Percentiles rank a stretch among this genome's conserved stretches.
These are phyloP conservation scores for Gadopsis bispinosus DNA, from an alignment of 2,797 vertebrate species.

Conservation along the genomic window DNA sequence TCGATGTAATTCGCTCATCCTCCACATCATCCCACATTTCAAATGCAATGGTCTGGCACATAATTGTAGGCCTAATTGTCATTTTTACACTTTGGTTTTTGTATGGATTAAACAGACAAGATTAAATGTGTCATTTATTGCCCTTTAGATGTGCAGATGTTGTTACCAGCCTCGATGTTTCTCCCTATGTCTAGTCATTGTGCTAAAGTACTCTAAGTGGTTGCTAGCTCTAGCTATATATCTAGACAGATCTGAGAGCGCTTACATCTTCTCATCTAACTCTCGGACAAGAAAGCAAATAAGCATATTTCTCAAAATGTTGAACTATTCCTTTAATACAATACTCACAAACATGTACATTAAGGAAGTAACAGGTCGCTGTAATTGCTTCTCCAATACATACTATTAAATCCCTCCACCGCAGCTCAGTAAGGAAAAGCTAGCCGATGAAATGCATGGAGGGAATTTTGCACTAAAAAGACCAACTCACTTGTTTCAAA, in stretches of 20 bases:
- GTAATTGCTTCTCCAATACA: conserved; percentile 4
- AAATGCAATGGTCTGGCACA: neutral
- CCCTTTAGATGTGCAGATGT: neutral
- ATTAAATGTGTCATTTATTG: neutral
- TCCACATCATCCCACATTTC: too few species aligned
- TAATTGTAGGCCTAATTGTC: neutral
- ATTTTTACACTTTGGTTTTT: neutral
- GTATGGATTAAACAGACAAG: neutral
- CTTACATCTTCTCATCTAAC: conserved; percentile 2
- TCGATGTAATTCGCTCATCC: too few species aligned
- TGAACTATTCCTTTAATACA: neutral
- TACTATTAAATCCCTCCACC: neutral
- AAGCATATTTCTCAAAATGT: neutral
- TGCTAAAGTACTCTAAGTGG: neutral
- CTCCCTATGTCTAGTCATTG: conserved; percentile 1
- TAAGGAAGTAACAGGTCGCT: neutral
- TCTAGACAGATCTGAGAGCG: neutral
- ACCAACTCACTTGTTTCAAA: conserved; percentile 1
- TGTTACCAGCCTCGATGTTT: neutral
- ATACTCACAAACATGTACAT: neutral
- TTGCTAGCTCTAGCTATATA: neutral
- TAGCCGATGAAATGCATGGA: neutral
- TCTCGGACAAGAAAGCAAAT: neutral
- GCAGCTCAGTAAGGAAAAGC: neutral
- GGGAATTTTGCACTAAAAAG: neutral